Evolutionary conservation across 2,797 vertebrate species (phyloP).

Genomic region (Anabacerthia variegaticeps): DNA sequence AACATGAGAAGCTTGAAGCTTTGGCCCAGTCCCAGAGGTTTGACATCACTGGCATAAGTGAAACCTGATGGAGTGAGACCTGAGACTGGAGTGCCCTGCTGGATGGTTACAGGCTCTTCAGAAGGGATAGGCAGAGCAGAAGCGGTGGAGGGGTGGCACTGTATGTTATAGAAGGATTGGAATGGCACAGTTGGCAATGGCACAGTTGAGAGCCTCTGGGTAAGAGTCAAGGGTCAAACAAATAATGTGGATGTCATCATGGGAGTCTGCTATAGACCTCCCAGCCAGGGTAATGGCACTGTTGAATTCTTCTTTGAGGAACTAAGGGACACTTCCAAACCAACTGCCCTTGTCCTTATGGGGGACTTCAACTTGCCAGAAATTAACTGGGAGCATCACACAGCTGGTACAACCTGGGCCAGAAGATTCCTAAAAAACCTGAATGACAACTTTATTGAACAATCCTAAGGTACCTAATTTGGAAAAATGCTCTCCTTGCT

Average conservation of each 20-base stretch:
- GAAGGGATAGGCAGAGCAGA: neutral
- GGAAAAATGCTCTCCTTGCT: neutral
- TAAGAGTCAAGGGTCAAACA: neutral
- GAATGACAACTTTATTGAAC: neutral
- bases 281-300: neutral
- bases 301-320: neutral
- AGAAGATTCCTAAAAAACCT: neutral
- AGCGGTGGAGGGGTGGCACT: neutral
- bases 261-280: neutral
- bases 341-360: neutral
- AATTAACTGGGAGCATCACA: neutral
- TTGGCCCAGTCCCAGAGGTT: neutral
- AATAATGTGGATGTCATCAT: neutral
- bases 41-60: neutral
- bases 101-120: neutral
- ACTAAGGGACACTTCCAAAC: neutral
- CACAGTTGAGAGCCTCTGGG: neutral
- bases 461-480: neutral
- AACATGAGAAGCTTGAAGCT: neutral
- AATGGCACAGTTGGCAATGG: neutral
- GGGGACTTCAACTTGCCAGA: neutral
- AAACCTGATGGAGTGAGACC: neutral
- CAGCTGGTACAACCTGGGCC: neutral
- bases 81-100: neutral
- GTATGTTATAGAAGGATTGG: neutral